Conservation (phyloP, 2,113 vertebrate species). For the Halichoeres trimaculatus region DNA sequence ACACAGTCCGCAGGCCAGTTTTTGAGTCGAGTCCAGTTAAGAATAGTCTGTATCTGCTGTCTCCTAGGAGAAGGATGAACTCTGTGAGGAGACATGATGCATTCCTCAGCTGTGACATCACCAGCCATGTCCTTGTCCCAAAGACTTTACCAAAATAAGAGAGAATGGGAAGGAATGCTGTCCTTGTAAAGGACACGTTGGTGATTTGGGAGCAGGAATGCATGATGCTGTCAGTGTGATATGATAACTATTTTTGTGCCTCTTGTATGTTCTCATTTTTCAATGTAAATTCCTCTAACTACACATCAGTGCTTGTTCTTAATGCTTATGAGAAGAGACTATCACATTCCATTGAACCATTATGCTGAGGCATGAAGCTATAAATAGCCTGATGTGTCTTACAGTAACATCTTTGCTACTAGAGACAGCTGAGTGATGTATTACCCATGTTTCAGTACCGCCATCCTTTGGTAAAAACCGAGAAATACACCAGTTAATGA, state of each 20-base stretch:
- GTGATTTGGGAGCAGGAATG: slow-evolving; percentile 24
- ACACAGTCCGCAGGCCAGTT: slow-evolving; percentile 46
- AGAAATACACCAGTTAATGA: slow-evolving; percentile 44
- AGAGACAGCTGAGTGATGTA: slow-evolving; percentile 15
- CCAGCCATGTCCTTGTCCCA: slow-evolving; percentile 60
- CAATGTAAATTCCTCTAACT: slow-evolving; percentile 41
- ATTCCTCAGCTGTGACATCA: slow-evolving; percentile 67
- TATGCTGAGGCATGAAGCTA: slow-evolving; percentile 4
- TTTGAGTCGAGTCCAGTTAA: slow-evolving; percentile 51
- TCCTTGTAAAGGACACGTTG: slow-evolving; percentile 34
- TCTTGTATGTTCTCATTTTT: slow-evolving; percentile 20
- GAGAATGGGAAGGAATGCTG: slow-evolving; percentile 31
- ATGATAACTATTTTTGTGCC: slow-evolving; percentile 34
- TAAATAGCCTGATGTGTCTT: slow-evolving; percentile 23
- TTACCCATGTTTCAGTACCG: slow-evolving; percentile 42
- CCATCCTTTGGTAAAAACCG: slow-evolving; percentile 61
- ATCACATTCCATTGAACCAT: slow-evolving; percentile 28
- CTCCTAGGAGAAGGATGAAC: slow-evolving; percentile 64
- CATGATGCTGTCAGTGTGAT: slow-evolving; percentile 10
- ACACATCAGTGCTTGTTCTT: slow-evolving; percentile 35
- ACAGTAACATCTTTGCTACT: slow-evolving; percentile 10
- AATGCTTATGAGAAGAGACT: slow-evolving; percentile 30
- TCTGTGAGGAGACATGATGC: slow-evolving; percentile 53
- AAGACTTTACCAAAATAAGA: slow-evolving; percentile 62
- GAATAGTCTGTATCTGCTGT: slow-evolving; percentile 58